Evolutionary conservation across 2,797 vertebrate species (phyloP).

Genomic region (Acipenser transmontanus): DNA sequence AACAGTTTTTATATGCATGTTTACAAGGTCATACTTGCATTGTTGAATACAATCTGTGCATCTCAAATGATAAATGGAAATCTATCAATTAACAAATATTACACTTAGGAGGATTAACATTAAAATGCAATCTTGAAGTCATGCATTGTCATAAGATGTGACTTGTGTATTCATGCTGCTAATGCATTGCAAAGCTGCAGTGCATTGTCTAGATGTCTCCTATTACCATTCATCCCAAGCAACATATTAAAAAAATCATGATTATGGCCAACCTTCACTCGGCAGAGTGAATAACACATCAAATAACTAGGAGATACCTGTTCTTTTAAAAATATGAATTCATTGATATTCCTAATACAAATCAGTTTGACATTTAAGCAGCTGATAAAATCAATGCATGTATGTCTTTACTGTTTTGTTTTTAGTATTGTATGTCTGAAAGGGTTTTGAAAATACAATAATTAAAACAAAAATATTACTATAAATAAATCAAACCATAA

Average conservation of each 20-base stretch:
- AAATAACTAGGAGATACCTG: background rate
- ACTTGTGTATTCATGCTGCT: background rate
- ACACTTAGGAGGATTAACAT: too few relatives aligned
- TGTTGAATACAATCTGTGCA: too few relatives aligned
- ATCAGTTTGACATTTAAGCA: slow-evolving; percentile 1
- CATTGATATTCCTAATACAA: background rate
- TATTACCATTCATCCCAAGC: background rate
- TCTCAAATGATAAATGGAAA: too few relatives aligned
- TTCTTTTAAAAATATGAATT: background rate
- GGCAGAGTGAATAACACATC: background rate
- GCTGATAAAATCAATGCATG: background rate
- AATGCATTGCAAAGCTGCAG: background rate
- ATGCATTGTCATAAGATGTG: too few relatives aligned
- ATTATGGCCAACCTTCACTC: background rate
- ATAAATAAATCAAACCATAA: too few relatives aligned
- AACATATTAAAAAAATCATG: background rate
- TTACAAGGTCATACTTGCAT: too few relatives aligned
- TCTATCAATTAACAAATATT: too few relatives aligned
- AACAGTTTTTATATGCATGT: too few relatives aligned
- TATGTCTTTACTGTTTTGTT: background rate
- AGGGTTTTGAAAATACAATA: background rate
- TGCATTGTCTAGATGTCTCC: background rate
- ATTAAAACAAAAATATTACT: too few relatives aligned
- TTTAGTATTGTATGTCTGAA: slow-evolving; percentile 5
- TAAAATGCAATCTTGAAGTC: too few relatives aligned